Base-by-base conservation (phyloP, 64 coral and sea anemone species). In the Pachyseris speciosa region DNA sequence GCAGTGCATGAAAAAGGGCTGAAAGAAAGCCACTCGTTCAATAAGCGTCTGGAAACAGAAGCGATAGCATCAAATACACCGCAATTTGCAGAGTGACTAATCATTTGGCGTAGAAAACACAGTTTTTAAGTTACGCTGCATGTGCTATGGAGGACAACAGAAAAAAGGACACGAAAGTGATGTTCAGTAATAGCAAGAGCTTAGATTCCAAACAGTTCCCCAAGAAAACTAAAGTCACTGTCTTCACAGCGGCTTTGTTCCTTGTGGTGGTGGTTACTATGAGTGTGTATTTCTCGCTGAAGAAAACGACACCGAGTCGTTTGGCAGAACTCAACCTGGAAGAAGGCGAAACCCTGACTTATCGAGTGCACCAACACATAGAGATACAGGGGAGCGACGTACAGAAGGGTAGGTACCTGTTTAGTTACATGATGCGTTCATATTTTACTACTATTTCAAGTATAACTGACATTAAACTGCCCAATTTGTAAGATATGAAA, bases 311-410 rank as follows among this genome's bases (percentile, higher is more conserved):
- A 2, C 20, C 70, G 25, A 9, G 16, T 43, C 70, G 40, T 27
- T 49, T 75, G 41, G 72, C 12, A 17, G 72, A 75, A 45, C 9
- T 75, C 25, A 12, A 75, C 19, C 25, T 75, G 42, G 25, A 49
- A 49, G 72, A 75, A 15, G 72, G 43, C 11, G 72, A 75, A 49
- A 75, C n/a, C 13, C n/a, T 75, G 1, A 75, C 72, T 1, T 75
- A 75, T 48, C 41, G 5, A 48, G 40, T 75, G 72, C 25, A 75
- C n/a, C 41, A 75, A 13, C 10, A 49, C 13, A 47, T 75, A 27
- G 0, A 51, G 25, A 12, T 75, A 17, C 6, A 48, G 16, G 72
- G 72, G 15, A 26, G 42, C 72, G 22, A 49, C 49, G 42, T 6
- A 30, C 72, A 75, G 11, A 75, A 75, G 2, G 72, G 72, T 75